Evolutionary conservation across 2,113 vertebrate species (phyloP).

Genomic region (Oncorhynchus masou): DNA sequence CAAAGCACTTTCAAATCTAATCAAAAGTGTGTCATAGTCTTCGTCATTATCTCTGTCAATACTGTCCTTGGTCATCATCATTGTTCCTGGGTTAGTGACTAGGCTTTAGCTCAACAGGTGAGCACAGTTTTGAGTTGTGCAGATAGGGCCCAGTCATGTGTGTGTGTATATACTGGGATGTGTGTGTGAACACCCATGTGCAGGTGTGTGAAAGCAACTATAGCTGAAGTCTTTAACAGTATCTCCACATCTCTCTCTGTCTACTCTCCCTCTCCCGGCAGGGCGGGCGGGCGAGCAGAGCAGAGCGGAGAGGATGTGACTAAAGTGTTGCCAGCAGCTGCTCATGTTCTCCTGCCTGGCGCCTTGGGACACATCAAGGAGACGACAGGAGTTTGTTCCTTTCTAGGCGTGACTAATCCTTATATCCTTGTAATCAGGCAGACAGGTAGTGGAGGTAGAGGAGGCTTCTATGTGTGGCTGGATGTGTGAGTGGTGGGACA

Average conservation of each 20-base stretch:
- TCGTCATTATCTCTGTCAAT: too few species aligned
- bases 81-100: too few species aligned
- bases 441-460: constrained; percentile 32
- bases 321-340: constrained; percentile 73
- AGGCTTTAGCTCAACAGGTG: too few species aligned
- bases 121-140: too few species aligned
- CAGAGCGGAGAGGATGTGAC: constrained; percentile 55
- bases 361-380: constrained; percentile 55
- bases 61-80: too few species aligned
- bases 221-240: background rate
- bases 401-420: constrained; percentile 36
- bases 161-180: too few species aligned
- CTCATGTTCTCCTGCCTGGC: constrained; percentile 50
- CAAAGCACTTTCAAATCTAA: too few species aligned
- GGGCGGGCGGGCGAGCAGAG: constrained; percentile 30
- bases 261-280: constrained; percentile 14
- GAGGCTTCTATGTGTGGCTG: constrained; percentile 6
- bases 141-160: too few species aligned
- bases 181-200: too few species aligned
- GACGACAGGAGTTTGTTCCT: constrained; percentile 41
- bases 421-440: constrained; percentile 46
- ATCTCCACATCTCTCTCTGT: background rate
- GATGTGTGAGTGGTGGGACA: constrained; percentile 1
- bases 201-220: too few species aligned
- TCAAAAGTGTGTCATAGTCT: too few species aligned